These are phyloP conservation scores for Procavia capensis DNA, from an alignment of 2,113 vertebrate genomes.

Conservation along the genomic window DNA sequence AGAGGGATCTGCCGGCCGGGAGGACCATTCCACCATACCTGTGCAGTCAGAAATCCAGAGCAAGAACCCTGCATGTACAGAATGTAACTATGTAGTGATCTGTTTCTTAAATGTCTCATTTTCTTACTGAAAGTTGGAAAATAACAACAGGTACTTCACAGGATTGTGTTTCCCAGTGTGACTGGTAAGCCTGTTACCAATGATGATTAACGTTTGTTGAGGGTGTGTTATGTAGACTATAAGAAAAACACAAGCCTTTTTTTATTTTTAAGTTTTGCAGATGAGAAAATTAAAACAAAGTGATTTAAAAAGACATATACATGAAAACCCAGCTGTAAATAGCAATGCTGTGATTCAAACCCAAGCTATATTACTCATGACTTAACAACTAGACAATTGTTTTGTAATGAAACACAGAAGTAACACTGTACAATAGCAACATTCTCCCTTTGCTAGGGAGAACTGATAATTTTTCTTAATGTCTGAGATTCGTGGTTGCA, in stretches of 20 bases:
- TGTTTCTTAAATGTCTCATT: not conserved
- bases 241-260: not conserved
- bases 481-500: not conserved
- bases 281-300: not conserved
- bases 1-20: not conserved
- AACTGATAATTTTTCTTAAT: not conserved
- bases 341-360: not conserved
- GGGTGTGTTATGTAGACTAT: not conserved
- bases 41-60: not conserved
- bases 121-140: not conserved
- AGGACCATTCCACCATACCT: not conserved
- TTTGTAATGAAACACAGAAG: not conserved
- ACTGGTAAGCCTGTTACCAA: not conserved
- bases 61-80: not conserved
- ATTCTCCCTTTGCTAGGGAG: not conserved
- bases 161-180: not conserved
- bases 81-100: not conserved
- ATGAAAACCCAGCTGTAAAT: not conserved
- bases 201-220: not conserved
- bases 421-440: not conserved
- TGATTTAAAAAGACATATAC: not conserved
- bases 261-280: not conserved
- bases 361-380: not conserved
- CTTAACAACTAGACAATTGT: not conserved
- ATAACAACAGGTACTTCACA: too few relatives aligned